Evolutionary conservation across 1,140 invertebrate species (phyloP), one percentile per base, ranked within the genome.

Genomic region (Sycobia sp.): DNA sequence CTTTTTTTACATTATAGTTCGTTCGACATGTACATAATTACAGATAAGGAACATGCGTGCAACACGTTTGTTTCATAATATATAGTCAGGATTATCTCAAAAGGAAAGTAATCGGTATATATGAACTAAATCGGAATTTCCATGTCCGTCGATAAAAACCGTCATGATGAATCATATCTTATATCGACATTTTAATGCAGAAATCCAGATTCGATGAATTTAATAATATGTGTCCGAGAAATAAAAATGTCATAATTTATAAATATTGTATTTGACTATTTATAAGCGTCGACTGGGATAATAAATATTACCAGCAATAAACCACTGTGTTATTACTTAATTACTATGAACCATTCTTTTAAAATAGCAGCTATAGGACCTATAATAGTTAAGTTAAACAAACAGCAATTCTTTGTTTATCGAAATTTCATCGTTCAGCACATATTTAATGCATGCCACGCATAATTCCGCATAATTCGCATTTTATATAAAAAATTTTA

Each of bases 221-320:
- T 65, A 55, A 51, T 57, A n/a, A 63, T 54, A 47, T 63, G 46
- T 53, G 34, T 59, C 51, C 23, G 29, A 38, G n/a, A n/a, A n/a
- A n/a, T n/a, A n/a, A 60, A 55, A 39, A 44, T 65, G 49, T 65
- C 32, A 59, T 60, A 65, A 64, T 64, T 64, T 64, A 64, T 49
- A 55, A 62, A 64, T 51, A 64, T 56, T 57, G 62, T 64, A 64
- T 50, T 58, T 64, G 62, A 64, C 27, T 57, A 64, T 64, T 64
- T 64, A 58, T 64, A 58, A 57, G 47, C 39, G 54, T 57, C 46
- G 39, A 60, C 50, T 60, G 56, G 44, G 55, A 65, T 60, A 65
- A 65, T 60, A 65, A 60, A 65, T 60, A 57, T 60, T 36, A 65
- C 51, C 50, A 60, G 50, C 63, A 65, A 60, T 60, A 65, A 58